Conservation (phyloP, 2,113 vertebrate genomes). For the Drymodes brunneopygia region DNA sequence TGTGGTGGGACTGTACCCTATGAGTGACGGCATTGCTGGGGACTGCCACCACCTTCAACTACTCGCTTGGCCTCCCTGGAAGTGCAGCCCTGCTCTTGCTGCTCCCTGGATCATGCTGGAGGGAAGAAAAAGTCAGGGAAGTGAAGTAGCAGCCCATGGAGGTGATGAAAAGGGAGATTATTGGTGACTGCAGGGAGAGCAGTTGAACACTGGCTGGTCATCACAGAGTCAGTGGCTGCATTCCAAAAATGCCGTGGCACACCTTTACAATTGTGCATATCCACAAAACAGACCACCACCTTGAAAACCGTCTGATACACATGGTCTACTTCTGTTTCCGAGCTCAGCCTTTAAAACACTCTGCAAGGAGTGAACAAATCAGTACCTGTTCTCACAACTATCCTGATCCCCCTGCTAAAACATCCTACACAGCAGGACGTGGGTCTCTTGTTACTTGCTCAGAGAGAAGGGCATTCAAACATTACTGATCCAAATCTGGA, state of each 20-base stretch:
- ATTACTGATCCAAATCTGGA: neutral
- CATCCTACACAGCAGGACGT: neutral
- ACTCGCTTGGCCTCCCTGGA: neutral
- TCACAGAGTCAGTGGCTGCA: neutral
- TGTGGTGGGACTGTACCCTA: neutral
- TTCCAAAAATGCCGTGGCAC: neutral
- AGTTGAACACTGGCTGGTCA: neutral
- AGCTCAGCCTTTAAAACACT: neutral
- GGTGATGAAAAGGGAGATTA: neutral
- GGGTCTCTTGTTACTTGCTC: neutral
- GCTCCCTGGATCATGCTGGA: neutral
- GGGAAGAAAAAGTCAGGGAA: neutral
- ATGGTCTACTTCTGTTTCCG: neutral
- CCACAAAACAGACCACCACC: neutral
- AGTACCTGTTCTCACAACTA: neutral
- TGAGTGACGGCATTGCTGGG: neutral
- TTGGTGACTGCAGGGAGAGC: fast-evolving
- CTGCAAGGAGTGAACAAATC: neutral
- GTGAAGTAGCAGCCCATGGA: neutral
- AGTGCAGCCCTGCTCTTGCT: neutral
- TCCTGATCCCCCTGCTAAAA: neutral
- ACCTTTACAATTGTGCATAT: neutral
- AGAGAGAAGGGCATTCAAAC: neutral
- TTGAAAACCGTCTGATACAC: neutral
- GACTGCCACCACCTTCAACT: neutral